Base-by-base conservation (phyloP, 2,888 invertebrate species). In the Chrysolina americana region DNA sequence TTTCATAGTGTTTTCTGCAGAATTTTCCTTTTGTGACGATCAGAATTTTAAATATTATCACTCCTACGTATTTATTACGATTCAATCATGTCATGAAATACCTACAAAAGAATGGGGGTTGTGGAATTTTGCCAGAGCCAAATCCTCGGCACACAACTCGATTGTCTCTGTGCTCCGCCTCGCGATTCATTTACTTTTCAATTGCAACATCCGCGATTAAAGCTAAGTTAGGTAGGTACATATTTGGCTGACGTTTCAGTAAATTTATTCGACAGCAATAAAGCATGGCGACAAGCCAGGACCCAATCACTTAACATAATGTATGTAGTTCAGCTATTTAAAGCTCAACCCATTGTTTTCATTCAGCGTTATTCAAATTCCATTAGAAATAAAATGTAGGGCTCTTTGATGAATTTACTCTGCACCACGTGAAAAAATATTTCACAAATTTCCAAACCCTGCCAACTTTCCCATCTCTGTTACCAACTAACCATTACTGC, bases 241-340 rank as follows among this genome's bases (percentile, higher is more conserved):
- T n/a, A 59, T 59, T 59, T 59, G 59, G 59, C 59, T 28, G 28
- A 59, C 36, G 59, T n/a, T 36, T 36, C 36, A 28, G n/a, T 15
- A 28, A 59, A 59, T 59, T 59, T 36, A 23, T 28, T 28, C 28
- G n/a, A 17, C n/a, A 59, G 36, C 36, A 59, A 28, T 59, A 28
- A n/a, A 59, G 36, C 28, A 59, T 59, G 59, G 59, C 59, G 8
- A 9, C 9, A n/a, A 15, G 59, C 59, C 59, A 59, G 36, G 15
- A 28, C 9, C 13, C 13, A 28, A 59, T 59, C 59, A 17, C 13
- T 59, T n/a, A 59, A 23, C 59, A 36, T 15, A 17, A 59, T 19
- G 13, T 56, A 23, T 36, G 13, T 28, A 59, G 59, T 59, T 28
- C 59, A 59, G 6, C 59, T 59, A 59, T 59, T 59, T 28, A 15